Percentiles rank a stretch among this genome's conserved stretches.
Conservation (phyloP, 2,113 vertebrate species). For the Dendropsophus ebraccatus region DNA sequence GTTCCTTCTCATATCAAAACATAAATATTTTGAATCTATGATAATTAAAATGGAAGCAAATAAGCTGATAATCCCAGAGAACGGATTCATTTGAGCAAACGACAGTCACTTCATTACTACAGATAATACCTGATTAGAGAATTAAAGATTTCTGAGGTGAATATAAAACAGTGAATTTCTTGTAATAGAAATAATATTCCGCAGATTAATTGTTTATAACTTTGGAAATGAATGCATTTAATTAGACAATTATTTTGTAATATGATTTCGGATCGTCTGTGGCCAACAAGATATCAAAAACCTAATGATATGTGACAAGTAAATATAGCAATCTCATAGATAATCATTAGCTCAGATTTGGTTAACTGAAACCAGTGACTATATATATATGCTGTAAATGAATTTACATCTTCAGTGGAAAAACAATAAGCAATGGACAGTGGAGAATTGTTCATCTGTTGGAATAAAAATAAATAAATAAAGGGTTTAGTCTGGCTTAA, state of each 20-base stretch:
- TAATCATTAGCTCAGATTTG: not conserved
- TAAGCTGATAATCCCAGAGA: constrained; percentile 1
- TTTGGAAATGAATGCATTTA: not conserved
- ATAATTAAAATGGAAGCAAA: constrained; percentile 11
- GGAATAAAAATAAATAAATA: too few species aligned
- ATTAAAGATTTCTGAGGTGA: constrained; percentile 10
- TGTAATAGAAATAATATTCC: constrained; percentile 11
- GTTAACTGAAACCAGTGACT: not conserved
- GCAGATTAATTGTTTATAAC: constrained; percentile 2
- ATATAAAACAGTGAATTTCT: constrained; percentile 5
- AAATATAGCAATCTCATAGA: not conserved
- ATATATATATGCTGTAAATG: too few species aligned
- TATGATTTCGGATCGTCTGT: not conserved
- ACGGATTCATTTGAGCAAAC: not conserved
- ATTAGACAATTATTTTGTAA: not conserved
- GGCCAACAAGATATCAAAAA: not conserved
- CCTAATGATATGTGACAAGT: not conserved
- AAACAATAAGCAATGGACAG: too few species aligned
- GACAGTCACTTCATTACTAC: not conserved
- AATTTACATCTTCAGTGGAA: too few species aligned
- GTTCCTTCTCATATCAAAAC: not conserved
- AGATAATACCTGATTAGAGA: not conserved
- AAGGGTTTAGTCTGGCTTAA: too few species aligned
- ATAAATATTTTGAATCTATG: not conserved
- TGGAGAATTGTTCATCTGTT: too few species aligned